Evolutionary conservation across 2,888 invertebrate species (phyloP), one percentile per base, ranked within the genome.

Genomic region (Brenthis daphne): DNA sequence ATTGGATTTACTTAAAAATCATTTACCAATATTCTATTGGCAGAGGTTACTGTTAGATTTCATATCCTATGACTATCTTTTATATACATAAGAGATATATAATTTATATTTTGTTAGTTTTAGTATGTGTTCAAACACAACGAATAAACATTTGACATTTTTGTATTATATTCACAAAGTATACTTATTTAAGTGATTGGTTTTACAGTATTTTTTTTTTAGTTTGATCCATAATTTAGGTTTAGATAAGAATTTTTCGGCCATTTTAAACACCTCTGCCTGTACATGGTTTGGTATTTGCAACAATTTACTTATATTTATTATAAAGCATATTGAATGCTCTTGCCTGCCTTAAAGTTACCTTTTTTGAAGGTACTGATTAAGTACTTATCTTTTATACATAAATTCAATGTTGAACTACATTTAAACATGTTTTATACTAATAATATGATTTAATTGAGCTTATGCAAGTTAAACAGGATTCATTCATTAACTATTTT

Each of bases 301-400:
- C 72, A 73, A 75, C 72, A 75, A 72, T 66, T 63, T 63, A 61
- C 77, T 75, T 76, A 74, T 77, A 75, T 73, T 72, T 73, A 74
- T 73, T 71, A 53, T 57, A 58, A 64, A 81, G 77, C 76, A 78
- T 78, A 78, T 76, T 80, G 74, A 84, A 79, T 74, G 79, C 85
- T 88, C 90, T 90, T 90, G 89, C 89, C 89, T 86, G 82, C 81
- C 77, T 81, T 69, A 69, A 77, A 77, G 80, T 85, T 86, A 86
- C 83, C 84, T 85, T 82, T 71, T 77, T 76, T 71, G 67, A 78
- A 81, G 82, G 81, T 81, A 81, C 77, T 73, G 8, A 77, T 43
- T 64, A 82, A 80, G 82, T 84, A 83, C 82, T 82, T 85, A 84
- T 78, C 80, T 80, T 77, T 74, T 75, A 77, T 76, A 65, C 54